Percentiles rank a stretch among this genome's conserved stretches.
These are phyloP conservation scores for Villa cingulata DNA, from an alignment of 2,888 invertebrate genomes.

Conservation along the genomic window DNA sequence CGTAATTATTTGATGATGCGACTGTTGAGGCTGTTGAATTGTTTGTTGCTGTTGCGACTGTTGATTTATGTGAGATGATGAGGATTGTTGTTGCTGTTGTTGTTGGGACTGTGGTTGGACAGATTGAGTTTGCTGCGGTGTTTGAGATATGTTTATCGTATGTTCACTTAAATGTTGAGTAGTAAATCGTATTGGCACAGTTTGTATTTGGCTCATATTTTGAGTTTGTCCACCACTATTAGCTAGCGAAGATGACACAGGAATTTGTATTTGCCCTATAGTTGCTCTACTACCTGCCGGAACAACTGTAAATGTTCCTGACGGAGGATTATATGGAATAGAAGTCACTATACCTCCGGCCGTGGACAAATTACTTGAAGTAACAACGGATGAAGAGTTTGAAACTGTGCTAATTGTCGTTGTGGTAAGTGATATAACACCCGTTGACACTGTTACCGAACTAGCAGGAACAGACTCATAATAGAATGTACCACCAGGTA, in stretches of 20 bases:
- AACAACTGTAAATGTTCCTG: conserved; percentile 33
- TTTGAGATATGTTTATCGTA: not conserved
- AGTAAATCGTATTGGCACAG: conserved; percentile 26
- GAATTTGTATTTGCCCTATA: conserved; percentile 28
- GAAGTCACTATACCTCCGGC: conserved; percentile 23
- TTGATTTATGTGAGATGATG: not conserved
- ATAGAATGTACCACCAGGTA: conserved; percentile 31
- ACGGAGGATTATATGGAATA: conserved; percentile 24
- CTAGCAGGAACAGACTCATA: conserved; percentile 34
- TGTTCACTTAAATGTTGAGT: conserved; percentile 18
- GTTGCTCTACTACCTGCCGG: conserved; percentile 23
- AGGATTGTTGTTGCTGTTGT: conserved; percentile 1
- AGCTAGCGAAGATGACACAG: conserved; percentile 17
- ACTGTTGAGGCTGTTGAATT: conserved; percentile 1
- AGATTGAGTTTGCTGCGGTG: conserved; percentile 11
- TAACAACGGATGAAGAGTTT: conserved; percentile 19
- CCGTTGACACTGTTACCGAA: conserved; percentile 28
- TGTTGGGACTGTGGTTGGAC: conserved; percentile 11
- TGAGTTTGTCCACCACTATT: conserved; percentile 8
- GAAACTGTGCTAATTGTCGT: conserved; percentile 28
- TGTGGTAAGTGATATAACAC: conserved; percentile 31
- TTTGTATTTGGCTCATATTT: conserved; percentile 22
- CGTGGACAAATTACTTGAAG: conserved; percentile 15
- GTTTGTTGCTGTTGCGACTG: not conserved
- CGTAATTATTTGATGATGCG: conserved; percentile 16